Percentiles rank a stretch among this genome's conserved stretches.
Conservation (phyloP, 2,797 vertebrate genomes). For the Poecilia velifera region DNA sequence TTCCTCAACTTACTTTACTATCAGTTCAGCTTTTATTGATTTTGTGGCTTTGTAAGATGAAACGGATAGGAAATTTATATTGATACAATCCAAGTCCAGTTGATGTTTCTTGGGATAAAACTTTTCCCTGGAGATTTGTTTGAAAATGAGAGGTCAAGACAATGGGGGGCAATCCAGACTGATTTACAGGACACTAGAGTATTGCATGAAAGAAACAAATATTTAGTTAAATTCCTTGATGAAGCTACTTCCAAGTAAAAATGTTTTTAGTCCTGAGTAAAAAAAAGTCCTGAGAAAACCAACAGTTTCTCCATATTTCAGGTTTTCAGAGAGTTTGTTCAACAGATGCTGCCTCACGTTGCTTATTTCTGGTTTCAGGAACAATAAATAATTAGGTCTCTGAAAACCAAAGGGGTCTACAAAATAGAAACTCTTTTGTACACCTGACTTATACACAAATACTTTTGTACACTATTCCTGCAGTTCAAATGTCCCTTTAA, state of each 20-base stretch:
- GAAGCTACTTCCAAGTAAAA: not conserved
- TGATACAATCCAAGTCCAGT: not conserved
- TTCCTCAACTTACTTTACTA: not conserved
- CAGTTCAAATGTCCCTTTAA: not conserved
- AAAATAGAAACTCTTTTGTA: not conserved
- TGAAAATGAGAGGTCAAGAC: not conserved
- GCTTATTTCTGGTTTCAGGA: not conserved
- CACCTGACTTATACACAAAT: not conserved
- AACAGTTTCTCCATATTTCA: not conserved
- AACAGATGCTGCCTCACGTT: not conserved
- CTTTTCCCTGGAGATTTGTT: too few species aligned
- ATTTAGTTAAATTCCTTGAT: not conserved
- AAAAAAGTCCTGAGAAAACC: not conserved
- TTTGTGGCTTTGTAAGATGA: not conserved
- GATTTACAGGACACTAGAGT: not conserved
- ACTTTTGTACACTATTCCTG: not conserved
- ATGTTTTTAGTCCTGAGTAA: not conserved
- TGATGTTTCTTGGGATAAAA: not conserved
- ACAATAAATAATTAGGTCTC: not conserved
- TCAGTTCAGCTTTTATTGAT: not conserved
- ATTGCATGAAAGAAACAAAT: not conserved
- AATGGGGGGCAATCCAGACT: not conserved
- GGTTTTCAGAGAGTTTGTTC: not conserved
- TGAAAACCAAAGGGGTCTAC: not conserved
- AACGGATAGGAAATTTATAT: not conserved